These are phyloP conservation scores for Herminia tarsipennalis DNA, from an alignment of 2,888 invertebrate species.

Conservation along the genomic window DNA sequence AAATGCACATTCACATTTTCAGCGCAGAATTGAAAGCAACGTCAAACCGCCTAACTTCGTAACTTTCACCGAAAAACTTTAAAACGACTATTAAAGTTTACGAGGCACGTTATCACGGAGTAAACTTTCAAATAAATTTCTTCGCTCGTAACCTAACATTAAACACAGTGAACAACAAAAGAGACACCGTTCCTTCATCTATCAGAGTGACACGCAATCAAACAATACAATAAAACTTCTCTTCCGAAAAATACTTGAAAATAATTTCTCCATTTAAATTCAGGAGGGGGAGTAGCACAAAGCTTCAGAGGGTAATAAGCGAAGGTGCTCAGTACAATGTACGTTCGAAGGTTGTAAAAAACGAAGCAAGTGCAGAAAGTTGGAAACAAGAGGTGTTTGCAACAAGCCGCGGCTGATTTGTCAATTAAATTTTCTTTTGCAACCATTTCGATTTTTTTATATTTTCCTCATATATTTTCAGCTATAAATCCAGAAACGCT, in stretches of 20 bases:
- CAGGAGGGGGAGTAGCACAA: conserved; percentile 78
- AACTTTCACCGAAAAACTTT: conserved; percentile 54
- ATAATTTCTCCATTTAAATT: conserved; percentile 85
- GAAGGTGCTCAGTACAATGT: conserved; percentile 71
- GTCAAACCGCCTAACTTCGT: conserved; percentile 22
- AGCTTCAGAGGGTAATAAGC: conserved; percentile 72
- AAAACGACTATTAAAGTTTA: conserved; percentile 72
- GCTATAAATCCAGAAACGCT: background rate
- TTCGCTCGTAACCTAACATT: conserved; percentile 69
- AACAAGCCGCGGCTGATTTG: conserved; percentile 31
- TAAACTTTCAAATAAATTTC: conserved; percentile 82
- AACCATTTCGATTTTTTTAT: background rate
- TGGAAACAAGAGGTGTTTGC: conserved; percentile 65
- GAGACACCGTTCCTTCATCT: conserved; percentile 79
- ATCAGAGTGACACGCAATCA: conserved; percentile 84
- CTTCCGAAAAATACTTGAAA: conserved; percentile 83
- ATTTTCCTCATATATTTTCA: background rate
- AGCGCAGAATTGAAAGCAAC: conserved; percentile 27
- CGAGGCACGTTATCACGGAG: conserved; percentile 44
- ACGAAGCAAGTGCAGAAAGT: conserved; percentile 62
- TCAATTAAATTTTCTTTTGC: conserved; percentile 19
- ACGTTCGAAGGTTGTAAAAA: conserved; percentile 65
- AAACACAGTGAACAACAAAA: conserved; percentile 70
- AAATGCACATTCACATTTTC: background rate
- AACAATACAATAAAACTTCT: conserved; percentile 85